Evolutionary conservation across 2,113 vertebrate species (phyloP), one percentile per base, ranked within the genome.

Genomic region (Boulengeromyrus knoepffleri): DNA sequence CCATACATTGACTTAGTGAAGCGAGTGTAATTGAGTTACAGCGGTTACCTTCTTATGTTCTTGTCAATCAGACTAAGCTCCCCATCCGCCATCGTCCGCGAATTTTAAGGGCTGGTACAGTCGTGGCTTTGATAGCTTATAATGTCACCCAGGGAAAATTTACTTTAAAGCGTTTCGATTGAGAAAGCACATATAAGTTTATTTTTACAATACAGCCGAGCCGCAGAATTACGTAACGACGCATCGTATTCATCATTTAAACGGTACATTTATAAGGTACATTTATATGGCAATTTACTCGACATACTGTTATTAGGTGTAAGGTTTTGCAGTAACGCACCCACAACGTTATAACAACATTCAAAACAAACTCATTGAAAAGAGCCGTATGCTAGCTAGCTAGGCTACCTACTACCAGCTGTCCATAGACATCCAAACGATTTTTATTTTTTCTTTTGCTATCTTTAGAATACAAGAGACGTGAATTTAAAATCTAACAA

Each of bases 51-150:
- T 91, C 93, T 94, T 90, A 97, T 92, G 45, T 94, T 92, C 88
- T 95, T 95, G 92, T 96, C 95, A 87, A 96, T 95, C 17, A 97
- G 94, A 91, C 95, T 94, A 85, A 97, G 93, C 88, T 96, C 96
- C 89, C 95, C 93, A 90, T 95, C 93, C 85, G 92, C 94, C 94
- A 95, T 95, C 56, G 56, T 92, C 91, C 85, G 91, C 49, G 53
- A 88, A 19, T 42, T n/a, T 88, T 86, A 49, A 86, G 45, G 42
- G 9, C 19, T 86, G 49, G 2, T 1, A 87, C 5, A 52, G 5
- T 27, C 24, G 85, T 49, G 45, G 46, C 24, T 85, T 85, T 83
- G 5, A 83, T 36, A 83, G 36, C 0, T 45, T 84, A 47, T 27
- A 84, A 8, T 83, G 13, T 47, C 21, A 46, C 5, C 36, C 45